Base-by-base conservation (phyloP, 1,140 invertebrate genomes). In the Aricia agestis region DNA sequence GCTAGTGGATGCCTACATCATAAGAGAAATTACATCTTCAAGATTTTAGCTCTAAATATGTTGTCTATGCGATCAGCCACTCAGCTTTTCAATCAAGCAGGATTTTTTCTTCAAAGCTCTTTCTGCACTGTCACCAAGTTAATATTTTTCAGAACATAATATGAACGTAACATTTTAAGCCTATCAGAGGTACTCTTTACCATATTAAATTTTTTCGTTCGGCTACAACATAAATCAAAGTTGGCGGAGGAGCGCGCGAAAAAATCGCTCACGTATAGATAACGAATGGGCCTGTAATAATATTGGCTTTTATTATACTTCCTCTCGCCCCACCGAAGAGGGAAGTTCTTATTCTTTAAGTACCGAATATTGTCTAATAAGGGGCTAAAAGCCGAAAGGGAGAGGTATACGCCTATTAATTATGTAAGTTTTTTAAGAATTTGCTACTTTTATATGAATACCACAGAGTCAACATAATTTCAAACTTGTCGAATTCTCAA, bases 231-330 rank as follows among this genome's bases (percentile, higher is more conserved):
- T 63, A 63, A 63, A 63, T 63, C 59, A 63, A 19, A 17, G 18
- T 10, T 25, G 59, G 10, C 17, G 17, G 18, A 25, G 11, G 18
- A 63, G 18, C 18, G 59, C 6, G 59, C 7, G 19, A 63, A 63
- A 63, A 63, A 19, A 19, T 63, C 59, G 18, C 18, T 63, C 59
- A 63, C 59, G 59, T 63, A 19, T 63, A 63, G 59, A 63, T 63
- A 63, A 63, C 59, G 59, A 63, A 63, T 63, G 59, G 17, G 59
- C 18, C 18, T 25, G 59, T 63, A 10, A 63, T 63, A 63, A 63
- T 63, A 63, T 63, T 25, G 59, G 59, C 59, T 63, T 17, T 63
- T 63, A 63, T 63, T 18, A 63, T 25, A 63, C 59, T 63, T 63
- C 19, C 59, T 63, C 59, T 17, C 19, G 59, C 10, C 59, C 59